Percentiles rank a stretch among this genome's conserved stretches.
phyloP scores from a whole-genome alignment of 2,797 vertebrate genomes.

The Urophycis tenuis region DNA sequence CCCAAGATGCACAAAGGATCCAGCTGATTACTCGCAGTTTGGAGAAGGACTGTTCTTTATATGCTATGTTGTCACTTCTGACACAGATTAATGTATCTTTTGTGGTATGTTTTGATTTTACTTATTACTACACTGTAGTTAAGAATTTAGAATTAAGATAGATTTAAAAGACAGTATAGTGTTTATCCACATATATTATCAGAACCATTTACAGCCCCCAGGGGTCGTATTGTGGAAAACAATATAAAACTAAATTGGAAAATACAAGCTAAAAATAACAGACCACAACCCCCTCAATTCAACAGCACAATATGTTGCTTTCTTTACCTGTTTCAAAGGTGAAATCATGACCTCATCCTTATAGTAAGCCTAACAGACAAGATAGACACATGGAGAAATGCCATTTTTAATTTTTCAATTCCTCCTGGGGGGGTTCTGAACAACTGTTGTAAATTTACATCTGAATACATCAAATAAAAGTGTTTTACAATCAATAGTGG shows the following conservation, averaged over 20 bases:
- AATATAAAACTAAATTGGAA: slow-evolving; percentile 5
- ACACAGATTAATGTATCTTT: too few species aligned
- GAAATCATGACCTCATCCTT: slow-evolving; percentile 8
- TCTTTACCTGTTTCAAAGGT: slow-evolving; percentile 5
- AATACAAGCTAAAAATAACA: not conserved
- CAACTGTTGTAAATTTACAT: too few species aligned
- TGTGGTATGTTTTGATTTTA: too few species aligned
- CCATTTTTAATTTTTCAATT: slow-evolving; percentile 9
- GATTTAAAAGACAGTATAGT: not conserved
- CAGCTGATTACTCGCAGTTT: too few species aligned
- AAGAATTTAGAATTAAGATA: too few species aligned
- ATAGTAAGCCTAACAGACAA: slow-evolving; percentile 6
- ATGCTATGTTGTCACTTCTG: too few species aligned
- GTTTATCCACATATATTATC: not conserved
- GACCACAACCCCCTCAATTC: slow-evolving; percentile 3
- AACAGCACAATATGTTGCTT: slow-evolving; percentile 7
- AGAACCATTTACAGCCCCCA: too few species aligned
- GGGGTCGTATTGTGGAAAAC: not conserved
- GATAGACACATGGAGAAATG: slow-evolving; percentile 9
- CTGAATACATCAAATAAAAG: slow-evolving; percentile 4
- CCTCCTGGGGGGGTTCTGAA: slow-evolving; percentile 3
- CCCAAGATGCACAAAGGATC: too few species aligned
- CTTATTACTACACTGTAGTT: too few species aligned
- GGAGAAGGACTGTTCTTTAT: too few species aligned
- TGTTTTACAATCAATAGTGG: slow-evolving; percentile 6